Evolutionary conservation across 2,888 invertebrate genomes (phyloP).

Genomic region (Athetis lepigone): DNA sequence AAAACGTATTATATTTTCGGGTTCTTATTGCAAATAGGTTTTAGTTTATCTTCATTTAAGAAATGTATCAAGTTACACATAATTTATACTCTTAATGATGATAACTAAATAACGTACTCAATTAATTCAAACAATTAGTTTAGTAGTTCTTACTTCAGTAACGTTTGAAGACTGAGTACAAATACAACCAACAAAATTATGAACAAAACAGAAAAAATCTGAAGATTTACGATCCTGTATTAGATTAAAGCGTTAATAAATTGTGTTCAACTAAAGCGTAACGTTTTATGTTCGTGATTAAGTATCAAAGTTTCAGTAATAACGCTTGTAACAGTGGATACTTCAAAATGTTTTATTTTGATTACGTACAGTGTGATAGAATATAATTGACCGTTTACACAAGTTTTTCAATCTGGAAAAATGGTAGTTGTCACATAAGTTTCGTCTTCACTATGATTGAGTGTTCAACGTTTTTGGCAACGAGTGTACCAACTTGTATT

Average conservation of each 20-base stretch:
- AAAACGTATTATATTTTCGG: too few relatives aligned
- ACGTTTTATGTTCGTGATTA: conserved; percentile 59
- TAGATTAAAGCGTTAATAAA: conserved; percentile 64
- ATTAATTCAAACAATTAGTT: conserved; percentile 17
- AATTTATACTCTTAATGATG: too few relatives aligned
- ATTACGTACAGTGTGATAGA: conserved; percentile 39
- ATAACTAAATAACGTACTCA: too few relatives aligned
- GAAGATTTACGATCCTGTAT: conserved; percentile 57
- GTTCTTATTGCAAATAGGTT: not conserved
- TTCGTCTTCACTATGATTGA: conserved; percentile 29
- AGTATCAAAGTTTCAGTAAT: conserved; percentile 60
- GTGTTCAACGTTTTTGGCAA: conserved; percentile 16
- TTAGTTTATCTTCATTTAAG: not conserved
- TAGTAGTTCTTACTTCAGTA: conserved; percentile 1
- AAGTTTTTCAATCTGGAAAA: conserved; percentile 57
- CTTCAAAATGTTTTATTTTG: conserved; percentile 58
- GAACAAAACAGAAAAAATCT: conserved; percentile 32
- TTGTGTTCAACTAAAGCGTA: conserved; percentile 55
- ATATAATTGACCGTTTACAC: conserved; percentile 46
- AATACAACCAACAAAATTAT: conserved; percentile 33
- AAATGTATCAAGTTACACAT: not conserved
- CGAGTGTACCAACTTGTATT: not conserved
- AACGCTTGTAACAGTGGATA: conserved; percentile 49
- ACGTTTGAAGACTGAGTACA: conserved; percentile 32
- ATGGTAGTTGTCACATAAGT: conserved; percentile 27